Evolutionary conservation across 1,140 invertebrate species (phyloP), one percentile per base, ranked within the genome.

Genomic region (Ips nitidus): DNA sequence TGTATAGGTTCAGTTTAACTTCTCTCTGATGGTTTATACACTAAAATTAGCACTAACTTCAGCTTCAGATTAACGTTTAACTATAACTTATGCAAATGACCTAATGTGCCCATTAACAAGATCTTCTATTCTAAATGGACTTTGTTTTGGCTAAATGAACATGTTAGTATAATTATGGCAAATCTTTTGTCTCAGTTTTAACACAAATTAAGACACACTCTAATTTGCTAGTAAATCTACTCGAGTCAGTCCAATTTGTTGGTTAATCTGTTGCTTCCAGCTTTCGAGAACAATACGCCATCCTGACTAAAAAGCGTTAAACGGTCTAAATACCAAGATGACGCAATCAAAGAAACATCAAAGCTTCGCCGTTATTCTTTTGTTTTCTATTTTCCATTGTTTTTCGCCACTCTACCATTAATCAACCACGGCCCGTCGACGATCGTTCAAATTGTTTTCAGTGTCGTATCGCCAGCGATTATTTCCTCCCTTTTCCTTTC

Each of bases 351-450:
- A 70, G 68, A 64, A 64, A 70, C 68, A 70, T 70, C 68, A 70
- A 70, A 70, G 68, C 68, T 38, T 41, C 55, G 41, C 68, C 68
- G 68, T 70, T 64, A 70, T 70, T 70, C 68, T 47, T 70, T 70
- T 70, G 68, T 70, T 64, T 70, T 70, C 68, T 63, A 62, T 70
- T 70, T 70, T 70, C 60, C 60, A 70, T 70, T 70, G 68, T 70
- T 70, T 70, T 70, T 70, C 61, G 68, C 68, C 68, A 70, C 68
- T 70, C 60, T 70, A 64, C 68, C 68, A 70, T 70, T 70, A 70
- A 70, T 70, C 60, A 70, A 62, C 41, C 59, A 62, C 52, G 52
- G 43, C 42, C 37, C n/a, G 52, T 41, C 52, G 52, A 58, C 43
- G 60, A 50, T 43, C 42, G 61, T 40, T 70, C 43, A 41, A 64